Base-by-base conservation (phyloP, 2,888 invertebrate species). In the Pseudococcus viburni region DNA sequence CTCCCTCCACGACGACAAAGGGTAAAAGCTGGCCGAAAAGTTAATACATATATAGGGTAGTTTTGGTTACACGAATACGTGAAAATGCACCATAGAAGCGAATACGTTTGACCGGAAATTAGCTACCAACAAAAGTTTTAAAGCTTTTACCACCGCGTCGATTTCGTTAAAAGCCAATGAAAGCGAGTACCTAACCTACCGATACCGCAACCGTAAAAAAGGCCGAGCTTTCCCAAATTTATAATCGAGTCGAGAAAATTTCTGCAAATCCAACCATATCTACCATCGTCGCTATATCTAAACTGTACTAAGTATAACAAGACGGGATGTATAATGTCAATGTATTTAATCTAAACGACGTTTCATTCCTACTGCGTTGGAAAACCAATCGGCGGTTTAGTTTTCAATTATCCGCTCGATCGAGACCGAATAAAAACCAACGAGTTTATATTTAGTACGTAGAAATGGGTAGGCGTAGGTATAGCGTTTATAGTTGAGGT, bases 81-180 rank as follows among this genome's bases (percentile, higher is more conserved):
- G 64, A 64, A 64, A 64, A 64, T 64, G 22, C 22, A 26, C 22
- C 51, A 55, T 55, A 33, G 55, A 64, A n/a, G n/a, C 59, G 59
- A 85, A 64, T 64, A 48, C 39, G 85, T 64, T n/a, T 85, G 85
- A 85, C 85, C 85, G 85, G 85, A 85, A n/a, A 85, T 85, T 85
- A 42, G 85, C 64, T 85, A 9, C 59, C n/a, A 85, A 85, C 85
- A 85, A 85, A 85, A 85, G 64, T 85, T 85, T n/a, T 85, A 22
- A 42, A 19, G 85, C 85, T 85, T 85, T 85, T 85, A 85, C 85
- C 85, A 39, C 55, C 85, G 80, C 85, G 55, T 19, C 85, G 80
- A 19, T 83, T 83, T 83, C 46, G 80, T 83, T 83, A 83, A 83
- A 83, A 83, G 46, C 80, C 80, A 83, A 46, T 83, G 80, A 46